Evolutionary conservation across 1,140 invertebrate species (phyloP).

Genomic region (Armadillidium nasatum): DNA sequence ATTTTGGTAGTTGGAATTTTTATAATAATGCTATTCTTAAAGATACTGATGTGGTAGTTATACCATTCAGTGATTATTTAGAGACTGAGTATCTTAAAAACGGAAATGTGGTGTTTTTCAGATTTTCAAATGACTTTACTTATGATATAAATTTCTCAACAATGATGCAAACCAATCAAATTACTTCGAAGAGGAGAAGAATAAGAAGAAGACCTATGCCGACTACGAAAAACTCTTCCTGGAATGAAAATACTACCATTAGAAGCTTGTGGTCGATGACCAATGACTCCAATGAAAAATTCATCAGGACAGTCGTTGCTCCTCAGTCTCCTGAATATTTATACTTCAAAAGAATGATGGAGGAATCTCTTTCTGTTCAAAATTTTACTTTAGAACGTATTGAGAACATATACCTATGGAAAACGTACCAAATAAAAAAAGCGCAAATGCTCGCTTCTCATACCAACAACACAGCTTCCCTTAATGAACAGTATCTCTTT

Average conservation of each 20-base stretch:
- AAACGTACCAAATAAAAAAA: conserved; percentile 40
- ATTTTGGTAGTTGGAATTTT: conserved; percentile 26
- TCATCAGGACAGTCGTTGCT: not conserved
- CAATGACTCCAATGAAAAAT: conserved; percentile 8
- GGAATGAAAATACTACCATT: conserved; percentile 26
- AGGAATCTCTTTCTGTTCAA: not conserved
- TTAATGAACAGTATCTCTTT: conserved; percentile 42
- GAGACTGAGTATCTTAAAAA: conserved; percentile 23
- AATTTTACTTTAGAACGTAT: conserved; percentile 30
- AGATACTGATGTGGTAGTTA: conserved; percentile 15
- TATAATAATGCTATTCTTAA: conserved; percentile 22
- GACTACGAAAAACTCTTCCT: not conserved
- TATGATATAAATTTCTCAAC: conserved; percentile 23
- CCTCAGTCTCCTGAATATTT: conserved; percentile 30
- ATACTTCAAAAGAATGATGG: conserved; percentile 29
- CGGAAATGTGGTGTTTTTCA: not conserved
- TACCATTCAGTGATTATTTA: conserved; percentile 37
- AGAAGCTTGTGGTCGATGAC: conserved; percentile 19
- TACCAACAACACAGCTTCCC: conserved; percentile 7
- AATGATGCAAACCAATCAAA: conserved; percentile 25
- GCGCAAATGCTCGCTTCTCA: conserved; percentile 8
- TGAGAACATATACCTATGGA: conserved; percentile 36
- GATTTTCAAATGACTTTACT: not conserved
- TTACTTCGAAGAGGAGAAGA: not conserved
- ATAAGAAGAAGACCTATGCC: conserved; percentile 32